These are phyloP conservation scores for Hesperophylax magnus DNA, from an alignment of 1,140 invertebrate species.

Conservation along the genomic window DNA sequence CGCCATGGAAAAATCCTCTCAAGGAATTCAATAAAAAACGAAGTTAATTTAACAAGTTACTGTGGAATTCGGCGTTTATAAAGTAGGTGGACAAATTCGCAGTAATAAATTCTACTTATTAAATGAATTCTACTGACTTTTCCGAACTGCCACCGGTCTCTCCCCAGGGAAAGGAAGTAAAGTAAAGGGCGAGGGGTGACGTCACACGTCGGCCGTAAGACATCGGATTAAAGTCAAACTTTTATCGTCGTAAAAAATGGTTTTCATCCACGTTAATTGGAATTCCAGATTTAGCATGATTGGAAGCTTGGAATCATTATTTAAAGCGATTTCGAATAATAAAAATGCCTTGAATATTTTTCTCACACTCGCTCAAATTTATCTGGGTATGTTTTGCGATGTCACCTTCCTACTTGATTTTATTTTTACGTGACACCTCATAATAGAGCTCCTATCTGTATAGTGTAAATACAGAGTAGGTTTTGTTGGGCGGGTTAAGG, in stretches of 20 bases:
- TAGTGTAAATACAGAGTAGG: too few species aligned
- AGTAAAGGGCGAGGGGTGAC: slow-evolving; percentile 44
- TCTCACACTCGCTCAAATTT: too few species aligned
- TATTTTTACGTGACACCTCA: too few species aligned
- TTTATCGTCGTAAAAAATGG: slow-evolving; percentile 33
- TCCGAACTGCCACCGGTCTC: slow-evolving; percentile 28
- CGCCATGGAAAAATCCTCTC: slow-evolving; percentile 23
- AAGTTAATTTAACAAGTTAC: slow-evolving; percentile 56
- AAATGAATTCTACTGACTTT: slow-evolving; percentile 54
- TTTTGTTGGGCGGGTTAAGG: too few species aligned
- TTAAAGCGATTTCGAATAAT: slow-evolving; percentile 3
- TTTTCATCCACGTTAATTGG: slow-evolving; percentile 28
- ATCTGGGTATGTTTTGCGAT: too few species aligned
- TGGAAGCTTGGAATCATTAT: slow-evolving; percentile 23
- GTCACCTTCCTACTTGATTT: too few species aligned
- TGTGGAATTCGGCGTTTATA: slow-evolving; percentile 48
- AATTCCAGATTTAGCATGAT: slow-evolving; percentile 24
- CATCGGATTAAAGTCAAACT: slow-evolving; percentile 54
- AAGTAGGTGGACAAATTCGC: slow-evolving; percentile 54
- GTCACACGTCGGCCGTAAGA: slow-evolving; percentile 47
- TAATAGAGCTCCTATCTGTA: too few species aligned
- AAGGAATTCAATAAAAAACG: slow-evolving; percentile 55
- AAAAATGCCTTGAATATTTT: background rate
- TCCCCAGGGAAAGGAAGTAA: slow-evolving; percentile 20
- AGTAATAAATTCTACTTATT: slow-evolving; percentile 58